These are phyloP conservation scores for Odontamblyopus rebecca DNA, from an alignment of 2,797 vertebrate genomes.

Conservation along the genomic window DNA sequence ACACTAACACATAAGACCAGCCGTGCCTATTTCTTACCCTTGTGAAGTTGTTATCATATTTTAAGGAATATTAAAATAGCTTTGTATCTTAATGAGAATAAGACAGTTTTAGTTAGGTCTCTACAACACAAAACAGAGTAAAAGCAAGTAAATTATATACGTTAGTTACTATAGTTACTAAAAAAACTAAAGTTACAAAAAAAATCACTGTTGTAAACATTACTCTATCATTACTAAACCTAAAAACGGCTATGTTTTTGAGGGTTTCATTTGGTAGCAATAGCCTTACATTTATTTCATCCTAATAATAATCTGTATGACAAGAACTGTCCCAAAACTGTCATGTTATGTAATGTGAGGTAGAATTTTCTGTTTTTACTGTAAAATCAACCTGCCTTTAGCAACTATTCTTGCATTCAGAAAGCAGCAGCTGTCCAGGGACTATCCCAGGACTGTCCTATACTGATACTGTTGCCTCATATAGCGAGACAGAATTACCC, in stretches of 20 bases:
- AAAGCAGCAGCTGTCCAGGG: constrained; percentile 76
- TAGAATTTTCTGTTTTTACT: neutral
- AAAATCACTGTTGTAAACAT: neutral
- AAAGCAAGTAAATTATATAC: neutral
- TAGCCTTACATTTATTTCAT: neutral
- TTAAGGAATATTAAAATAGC: neutral
- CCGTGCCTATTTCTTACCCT: neutral
- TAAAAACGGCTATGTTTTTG: neutral
- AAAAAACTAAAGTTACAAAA: too few relatives aligned
- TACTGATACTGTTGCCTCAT: constrained; percentile 74
- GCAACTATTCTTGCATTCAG: constrained; percentile 59
- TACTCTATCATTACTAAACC: neutral
- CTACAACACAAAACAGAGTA: neutral
- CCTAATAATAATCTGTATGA: neutral
- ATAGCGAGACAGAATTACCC: constrained; percentile 76
- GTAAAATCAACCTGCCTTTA: neutral
- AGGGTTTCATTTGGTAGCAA: neutral
- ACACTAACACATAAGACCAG: neutral
- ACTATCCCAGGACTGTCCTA: constrained; percentile 66
- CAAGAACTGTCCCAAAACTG: neutral
- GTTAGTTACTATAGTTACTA: too few relatives aligned
- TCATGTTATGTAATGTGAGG: neutral
- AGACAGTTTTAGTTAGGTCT: too few relatives aligned
- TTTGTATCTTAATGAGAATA: neutral
- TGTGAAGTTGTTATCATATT: neutral